A percentile compares a stretch with the other conserved stretches of the same genome.
Evolutionary conservation across 2,113 vertebrate genomes (phyloP).

Genomic region (Hystrix brachyura): DNA sequence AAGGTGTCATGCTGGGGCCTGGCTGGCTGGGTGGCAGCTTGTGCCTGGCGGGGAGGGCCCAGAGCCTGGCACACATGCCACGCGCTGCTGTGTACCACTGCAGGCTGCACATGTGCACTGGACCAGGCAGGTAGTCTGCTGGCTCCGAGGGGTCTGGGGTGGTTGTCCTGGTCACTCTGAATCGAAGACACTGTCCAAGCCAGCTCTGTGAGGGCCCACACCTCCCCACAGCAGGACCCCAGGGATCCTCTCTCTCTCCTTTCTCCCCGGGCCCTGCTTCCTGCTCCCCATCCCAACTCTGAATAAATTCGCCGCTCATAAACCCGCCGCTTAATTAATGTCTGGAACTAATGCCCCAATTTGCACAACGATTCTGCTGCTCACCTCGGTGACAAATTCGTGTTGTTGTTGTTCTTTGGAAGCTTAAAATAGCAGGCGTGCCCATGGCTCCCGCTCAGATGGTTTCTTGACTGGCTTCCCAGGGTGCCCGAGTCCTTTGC

Average conservation of each 20-base stretch:
- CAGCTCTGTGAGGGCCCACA: neutral
- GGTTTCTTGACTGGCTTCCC: slow-evolving; percentile 66
- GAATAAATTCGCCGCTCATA: slow-evolving; percentile 65
- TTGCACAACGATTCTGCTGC: slow-evolving; percentile 85
- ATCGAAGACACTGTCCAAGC: neutral
- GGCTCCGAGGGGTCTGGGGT: neutral
- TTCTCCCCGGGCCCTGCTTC: slow-evolving; percentile 49
- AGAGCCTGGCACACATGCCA: neutral
- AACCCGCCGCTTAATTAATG: slow-evolving; percentile 87
- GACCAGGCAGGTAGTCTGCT: neutral
- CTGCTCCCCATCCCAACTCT: neutral
- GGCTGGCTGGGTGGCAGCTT: neutral
- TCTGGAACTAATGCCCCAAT: slow-evolving; percentile 87
- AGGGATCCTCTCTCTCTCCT: neutral
- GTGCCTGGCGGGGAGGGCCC: neutral
- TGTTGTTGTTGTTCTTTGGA: slow-evolving; percentile 79
- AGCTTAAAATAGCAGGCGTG: slow-evolving; percentile 80
- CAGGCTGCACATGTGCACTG: neutral
- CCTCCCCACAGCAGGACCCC: neutral
- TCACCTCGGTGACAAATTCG: slow-evolving; percentile 84
- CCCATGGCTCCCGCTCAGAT: slow-evolving; percentile 63
- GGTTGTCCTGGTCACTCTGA: neutral
- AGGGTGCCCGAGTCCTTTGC: slow-evolving; percentile 38
- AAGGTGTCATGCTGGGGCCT: neutral
- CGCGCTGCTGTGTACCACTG: neutral